phyloP scores from a whole-genome alignment of 2,888 invertebrate genomes.

The Philonicus albiceps region DNA sequence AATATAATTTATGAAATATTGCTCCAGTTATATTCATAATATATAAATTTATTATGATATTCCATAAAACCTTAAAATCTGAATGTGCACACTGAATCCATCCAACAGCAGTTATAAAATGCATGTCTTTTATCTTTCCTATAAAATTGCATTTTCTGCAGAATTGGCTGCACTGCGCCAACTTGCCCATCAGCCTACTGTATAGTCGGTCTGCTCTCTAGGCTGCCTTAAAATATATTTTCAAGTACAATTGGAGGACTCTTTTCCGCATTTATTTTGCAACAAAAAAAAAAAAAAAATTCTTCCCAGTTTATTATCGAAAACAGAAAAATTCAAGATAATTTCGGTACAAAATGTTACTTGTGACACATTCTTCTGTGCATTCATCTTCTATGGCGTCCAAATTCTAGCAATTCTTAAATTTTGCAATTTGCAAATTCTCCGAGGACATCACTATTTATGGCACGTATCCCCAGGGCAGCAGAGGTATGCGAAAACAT shows the following conservation, averaged over 20 bases:
- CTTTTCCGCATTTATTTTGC: background rate
- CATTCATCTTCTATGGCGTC: background rate
- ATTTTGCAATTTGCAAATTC: constrained; percentile 1
- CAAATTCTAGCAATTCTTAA: background rate
- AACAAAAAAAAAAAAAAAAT: too few species aligned
- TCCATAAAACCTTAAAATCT: too few species aligned
- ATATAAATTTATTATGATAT: too few species aligned
- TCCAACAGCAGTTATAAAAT: background rate
- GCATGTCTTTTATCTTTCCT: background rate
- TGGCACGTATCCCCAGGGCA: constrained; percentile 21
- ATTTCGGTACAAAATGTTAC: background rate
- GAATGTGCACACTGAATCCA: background rate
- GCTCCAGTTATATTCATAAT: too few species aligned
- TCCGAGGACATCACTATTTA: constrained; percentile 16
- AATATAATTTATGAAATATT: too few species aligned
- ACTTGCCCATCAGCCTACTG: too few species aligned
- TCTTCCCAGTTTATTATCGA: background rate
- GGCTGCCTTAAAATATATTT: background rate
- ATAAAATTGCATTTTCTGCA: background rate
- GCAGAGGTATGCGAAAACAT: constrained; percentile 20
- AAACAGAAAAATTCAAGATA: background rate
- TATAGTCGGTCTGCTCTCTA: too few species aligned
- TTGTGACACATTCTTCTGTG: background rate
- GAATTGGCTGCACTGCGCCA: too few species aligned
- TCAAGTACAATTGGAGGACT: background rate